Evolutionary conservation across 2,888 invertebrate species (phyloP), one percentile per base, ranked within the genome.

Genomic region (Macrosiphum euphorbiae): DNA sequence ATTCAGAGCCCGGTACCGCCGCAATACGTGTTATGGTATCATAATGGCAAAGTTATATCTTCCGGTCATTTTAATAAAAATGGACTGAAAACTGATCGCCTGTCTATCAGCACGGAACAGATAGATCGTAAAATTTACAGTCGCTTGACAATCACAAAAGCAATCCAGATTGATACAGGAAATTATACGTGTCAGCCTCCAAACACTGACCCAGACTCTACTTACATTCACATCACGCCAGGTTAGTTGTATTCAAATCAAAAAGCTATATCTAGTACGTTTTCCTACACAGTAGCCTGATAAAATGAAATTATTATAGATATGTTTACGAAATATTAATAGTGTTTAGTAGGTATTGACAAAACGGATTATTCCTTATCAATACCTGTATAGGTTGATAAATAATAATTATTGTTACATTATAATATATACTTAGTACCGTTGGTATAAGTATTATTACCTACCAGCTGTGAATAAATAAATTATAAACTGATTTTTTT

Each of bases 21-120:
- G 95, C 98, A 98, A 96, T 98, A 98, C 96, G 98, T 99, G 96
- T 98, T 98, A 96, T 98, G 98, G 98, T 98, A 98, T 96, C 98
- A 98, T 96, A 98, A 98, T 96, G 98, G 98, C 96, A 97, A 98
- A 95, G 98, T 98, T 97, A 98, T 98, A 96, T 90, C 90, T 5
- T 67, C 94, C 13, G 41, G 90, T 67, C 67, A 86, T 86, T 86
- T 94, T 20, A 85, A 94, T n/a, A 98, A 98, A 97, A 98, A 98
- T 96, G 98, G 98, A 96, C 97, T 97, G 95, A 96, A 97, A 95
- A 88, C 67, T 95, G 97, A 98, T 95, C 97, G 97, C 95, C 98
- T 98, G 95, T 97, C 97, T 95, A 98, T 98, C 95, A 97, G 97
- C 96, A 98, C 98, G 95, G 97, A 97, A 96, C 98, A 90, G 35